These are phyloP conservation scores for Melieria crassipennis DNA, from an alignment of 2,888 invertebrate species.

Conservation along the genomic window DNA sequence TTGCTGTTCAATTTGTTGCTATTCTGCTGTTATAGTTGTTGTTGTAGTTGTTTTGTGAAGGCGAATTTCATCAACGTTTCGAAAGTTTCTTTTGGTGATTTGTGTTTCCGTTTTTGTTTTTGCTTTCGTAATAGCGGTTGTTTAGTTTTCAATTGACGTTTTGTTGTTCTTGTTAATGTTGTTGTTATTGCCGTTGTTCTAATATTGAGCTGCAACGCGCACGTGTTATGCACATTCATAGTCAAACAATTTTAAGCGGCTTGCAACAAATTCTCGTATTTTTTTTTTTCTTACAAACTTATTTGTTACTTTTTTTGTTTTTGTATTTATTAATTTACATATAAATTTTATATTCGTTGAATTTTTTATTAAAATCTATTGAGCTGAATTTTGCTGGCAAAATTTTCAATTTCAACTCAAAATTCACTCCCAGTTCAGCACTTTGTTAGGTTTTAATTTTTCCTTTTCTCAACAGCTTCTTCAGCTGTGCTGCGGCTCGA, in stretches of 20 bases:
- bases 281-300: not conserved
- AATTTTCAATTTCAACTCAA: constrained; percentile 15
- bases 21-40: constrained; percentile 11
- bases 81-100: not conserved
- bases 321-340: not conserved
- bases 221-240: too few relatives aligned
- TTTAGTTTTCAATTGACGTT: constrained; percentile 18
- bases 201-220: too few relatives aligned
- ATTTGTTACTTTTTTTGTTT: not conserved
- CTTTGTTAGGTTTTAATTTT: too few relatives aligned
- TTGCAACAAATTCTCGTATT: too few relatives aligned
- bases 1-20: constrained; percentile 13
- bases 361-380: not conserved
- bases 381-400: constrained; percentile 30
- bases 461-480: too few relatives aligned
- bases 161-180: constrained; percentile 6
- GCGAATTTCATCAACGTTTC: not conserved
- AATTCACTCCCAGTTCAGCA: constrained; percentile 28
- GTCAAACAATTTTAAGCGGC: too few relatives aligned
- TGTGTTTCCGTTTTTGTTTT: not conserved
- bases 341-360: too few relatives aligned
- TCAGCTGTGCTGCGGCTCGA: too few relatives aligned
- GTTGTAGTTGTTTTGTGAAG: constrained; percentile 19
- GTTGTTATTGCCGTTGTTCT: too few relatives aligned
- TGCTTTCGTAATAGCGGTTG: constrained; percentile 14